A percentile compares a stretch with the other conserved stretches of the same genome.
Conservation (phyloP, 1,140 invertebrate genomes). For the Phymastichus coffea region DNA sequence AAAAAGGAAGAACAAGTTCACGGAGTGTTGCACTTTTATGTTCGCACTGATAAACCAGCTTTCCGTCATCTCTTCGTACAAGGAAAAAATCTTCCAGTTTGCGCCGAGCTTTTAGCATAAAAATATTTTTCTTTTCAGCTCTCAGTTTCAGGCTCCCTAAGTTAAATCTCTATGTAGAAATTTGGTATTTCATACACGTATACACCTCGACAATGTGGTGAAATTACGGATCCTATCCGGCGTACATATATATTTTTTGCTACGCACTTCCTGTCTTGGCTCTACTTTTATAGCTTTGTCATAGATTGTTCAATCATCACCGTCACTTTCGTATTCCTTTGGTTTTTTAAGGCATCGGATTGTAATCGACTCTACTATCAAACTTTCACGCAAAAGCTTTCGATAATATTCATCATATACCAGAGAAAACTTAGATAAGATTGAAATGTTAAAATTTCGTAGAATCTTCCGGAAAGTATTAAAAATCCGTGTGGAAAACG, state of each 20-base stretch:
- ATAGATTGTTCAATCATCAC: too few species aligned
- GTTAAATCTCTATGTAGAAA: slow-evolving; percentile 36
- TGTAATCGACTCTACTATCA: slow-evolving; percentile 17
- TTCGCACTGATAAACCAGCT: slow-evolving; percentile 4
- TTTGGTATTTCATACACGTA: slow-evolving; percentile 33
- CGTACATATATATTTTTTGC: background rate
- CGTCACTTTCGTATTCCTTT: slow-evolving; percentile 27
- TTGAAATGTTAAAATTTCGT: too few species aligned
- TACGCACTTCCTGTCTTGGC: background rate
- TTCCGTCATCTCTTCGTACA: slow-evolving; percentile 12
- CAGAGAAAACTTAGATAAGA: too few species aligned
- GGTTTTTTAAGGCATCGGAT: slow-evolving; percentile 28
- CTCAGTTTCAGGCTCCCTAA: slow-evolving; percentile 34
- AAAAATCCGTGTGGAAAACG: too few species aligned
- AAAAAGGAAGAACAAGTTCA: slow-evolving; percentile 12
- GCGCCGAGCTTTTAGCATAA: slow-evolving; percentile 45
- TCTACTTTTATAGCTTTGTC: background rate
- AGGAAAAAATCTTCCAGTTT: slow-evolving; percentile 26
- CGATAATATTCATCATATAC: too few species aligned
- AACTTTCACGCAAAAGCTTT: slow-evolving; percentile 17
- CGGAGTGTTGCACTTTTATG: background rate
- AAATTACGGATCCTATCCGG: slow-evolving; percentile 1
- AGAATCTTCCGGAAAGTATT: too few species aligned
- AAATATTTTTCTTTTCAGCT: slow-evolving; percentile 45
- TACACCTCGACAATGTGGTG: slow-evolving; percentile 28